These are phyloP conservation scores for Cinclus mexicanus DNA, from an alignment of 2,113 vertebrate species.

Conservation along the genomic window DNA sequence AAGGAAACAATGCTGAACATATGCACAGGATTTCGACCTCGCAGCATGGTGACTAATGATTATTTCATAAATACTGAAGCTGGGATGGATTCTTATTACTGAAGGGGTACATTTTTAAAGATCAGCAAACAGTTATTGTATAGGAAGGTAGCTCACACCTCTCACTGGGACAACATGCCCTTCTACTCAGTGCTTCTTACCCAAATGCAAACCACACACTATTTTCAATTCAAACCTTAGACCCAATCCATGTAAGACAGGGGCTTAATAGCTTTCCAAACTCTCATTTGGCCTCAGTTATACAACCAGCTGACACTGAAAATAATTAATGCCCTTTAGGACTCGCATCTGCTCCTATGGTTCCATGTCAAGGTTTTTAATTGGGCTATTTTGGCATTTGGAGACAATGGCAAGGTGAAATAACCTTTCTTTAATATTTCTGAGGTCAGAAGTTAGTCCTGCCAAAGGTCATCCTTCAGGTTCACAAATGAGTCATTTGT, in stretches of 20 bases:
- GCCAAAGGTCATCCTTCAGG: slow-evolving; percentile 84
- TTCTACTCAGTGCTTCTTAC: slow-evolving; percentile 2
- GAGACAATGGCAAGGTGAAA: slow-evolving; percentile 89
- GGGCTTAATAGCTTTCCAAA: slow-evolving; percentile 81
- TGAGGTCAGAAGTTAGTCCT: slow-evolving; percentile 84
- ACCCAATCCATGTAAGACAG: slow-evolving; percentile 75
- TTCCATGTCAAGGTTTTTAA: slow-evolving; percentile 89
- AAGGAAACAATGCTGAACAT: slow-evolving; percentile 70
- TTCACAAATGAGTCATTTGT: slow-evolving; percentile 87
- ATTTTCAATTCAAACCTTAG: slow-evolving; percentile 79
- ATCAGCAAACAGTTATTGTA: background rate
- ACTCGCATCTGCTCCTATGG: slow-evolving; percentile 86
- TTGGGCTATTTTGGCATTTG: slow-evolving; percentile 90
- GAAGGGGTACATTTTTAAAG: slow-evolving; percentile 24
- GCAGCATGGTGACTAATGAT: slow-evolving; percentile 74
- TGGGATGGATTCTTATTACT: slow-evolving; percentile 52
- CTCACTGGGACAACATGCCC: slow-evolving; percentile 32
- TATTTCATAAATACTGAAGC: slow-evolving; percentile 70
- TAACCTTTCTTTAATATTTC: slow-evolving; percentile 88
- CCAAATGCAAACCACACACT: slow-evolving; percentile 60
- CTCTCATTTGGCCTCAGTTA: slow-evolving; percentile 85
- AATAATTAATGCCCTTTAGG: slow-evolving; percentile 90
- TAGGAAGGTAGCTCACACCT: background rate
- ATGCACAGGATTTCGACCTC: slow-evolving; percentile 74
- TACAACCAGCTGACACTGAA: slow-evolving; percentile 86